Conservation (phyloP, 2,113 vertebrate genomes). For the Lampris megalopsis region DNA sequence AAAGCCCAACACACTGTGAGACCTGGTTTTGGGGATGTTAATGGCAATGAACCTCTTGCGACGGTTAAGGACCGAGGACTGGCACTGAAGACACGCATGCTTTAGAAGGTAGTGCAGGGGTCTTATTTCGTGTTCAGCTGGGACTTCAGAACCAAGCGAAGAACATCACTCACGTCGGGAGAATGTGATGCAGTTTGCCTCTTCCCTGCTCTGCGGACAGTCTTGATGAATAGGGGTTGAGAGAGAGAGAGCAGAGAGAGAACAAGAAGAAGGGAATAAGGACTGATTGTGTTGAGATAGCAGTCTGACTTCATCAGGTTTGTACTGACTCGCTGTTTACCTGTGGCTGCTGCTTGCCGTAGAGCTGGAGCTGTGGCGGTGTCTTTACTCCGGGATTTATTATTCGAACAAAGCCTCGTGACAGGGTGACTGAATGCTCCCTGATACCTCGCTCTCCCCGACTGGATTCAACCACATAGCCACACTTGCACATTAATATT, state of each 20-base stretch:
- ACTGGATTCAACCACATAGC: not conserved
- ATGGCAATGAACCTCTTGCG: not conserved
- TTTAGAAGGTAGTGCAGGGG: constrained; percentile 9
- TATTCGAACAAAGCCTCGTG: constrained; percentile 21
- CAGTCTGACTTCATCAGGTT: constrained; percentile 52
- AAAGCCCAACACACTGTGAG: not conserved
- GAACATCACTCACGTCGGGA: not conserved
- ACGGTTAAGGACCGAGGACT: constrained; percentile 1
- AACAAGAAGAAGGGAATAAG: constrained; percentile 23
- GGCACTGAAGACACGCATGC: constrained; percentile 15
- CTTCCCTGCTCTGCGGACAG: constrained; percentile 26
- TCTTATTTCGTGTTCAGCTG: not conserved
- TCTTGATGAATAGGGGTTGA: not conserved
- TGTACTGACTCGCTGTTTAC: constrained; percentile 63
- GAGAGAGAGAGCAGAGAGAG: constrained; percentile 16
- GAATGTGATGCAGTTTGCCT: constrained; percentile 9
- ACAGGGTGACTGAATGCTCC: not conserved
- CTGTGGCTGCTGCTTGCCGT: constrained; percentile 38
- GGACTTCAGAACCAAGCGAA: constrained; percentile 10
- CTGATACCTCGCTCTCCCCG: constrained; percentile 18
- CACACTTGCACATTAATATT: not conserved
- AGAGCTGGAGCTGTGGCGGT: not conserved
- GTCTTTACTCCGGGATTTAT: constrained; percentile 48
- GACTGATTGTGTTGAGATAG: constrained; percentile 36
- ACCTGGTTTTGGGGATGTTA: constrained; percentile 31